phyloP scores from a whole-genome alignment of 1,140 invertebrate species.

The Lordiphosa stackelbergi region DNA sequence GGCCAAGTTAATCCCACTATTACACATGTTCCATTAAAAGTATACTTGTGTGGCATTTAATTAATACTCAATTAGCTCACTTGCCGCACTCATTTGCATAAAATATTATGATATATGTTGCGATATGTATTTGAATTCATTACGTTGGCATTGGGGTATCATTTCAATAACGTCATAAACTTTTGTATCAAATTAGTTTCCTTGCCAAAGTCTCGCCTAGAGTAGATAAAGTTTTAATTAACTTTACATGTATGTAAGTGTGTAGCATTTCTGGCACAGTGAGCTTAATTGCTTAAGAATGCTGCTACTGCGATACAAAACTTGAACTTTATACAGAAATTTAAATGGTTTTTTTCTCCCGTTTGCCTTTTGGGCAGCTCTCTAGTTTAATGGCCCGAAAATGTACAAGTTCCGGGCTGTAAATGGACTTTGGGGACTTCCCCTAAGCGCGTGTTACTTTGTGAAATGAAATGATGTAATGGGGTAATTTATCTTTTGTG shows the following conservation, averaged over 20 bases:
- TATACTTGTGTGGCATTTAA: slow-evolving; percentile 45
- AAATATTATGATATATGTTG: slow-evolving; percentile 46
- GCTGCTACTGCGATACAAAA: slow-evolving; percentile 4
- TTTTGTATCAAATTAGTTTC: slow-evolving; percentile 66
- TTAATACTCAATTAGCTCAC: slow-evolving; percentile 70
- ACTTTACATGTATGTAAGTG: slow-evolving; percentile 64
- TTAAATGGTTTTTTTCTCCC: slow-evolving; percentile 12
- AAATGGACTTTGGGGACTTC: slow-evolving; percentile 23
- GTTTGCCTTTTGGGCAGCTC: slow-evolving; percentile 27
- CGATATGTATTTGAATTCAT: slow-evolving; percentile 49
- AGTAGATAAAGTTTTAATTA: slow-evolving; percentile 64
- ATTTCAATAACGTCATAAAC: slow-evolving; percentile 64
- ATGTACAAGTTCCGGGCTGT: slow-evolving; percentile 34
- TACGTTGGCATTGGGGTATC: slow-evolving; percentile 39
- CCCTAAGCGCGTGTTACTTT: slow-evolving; percentile 19
- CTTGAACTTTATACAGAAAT: slow-evolving; percentile 8
- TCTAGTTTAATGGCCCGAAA: slow-evolving; percentile 37
- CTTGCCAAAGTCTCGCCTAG: not conserved
- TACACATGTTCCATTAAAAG: slow-evolving; percentile 39
- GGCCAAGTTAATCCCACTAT: slow-evolving; percentile 43
- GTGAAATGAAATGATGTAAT: slow-evolving; percentile 43
- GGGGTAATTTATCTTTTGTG: slow-evolving; percentile 29
- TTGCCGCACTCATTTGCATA: slow-evolving; percentile 54
- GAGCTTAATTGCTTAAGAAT: slow-evolving; percentile 35
- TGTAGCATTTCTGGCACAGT: slow-evolving; percentile 47